Percentiles rank a stretch among this genome's conserved stretches.
Conservation (phyloP, 2,888 invertebrate species). For the Ichneumon xanthorius region DNA sequence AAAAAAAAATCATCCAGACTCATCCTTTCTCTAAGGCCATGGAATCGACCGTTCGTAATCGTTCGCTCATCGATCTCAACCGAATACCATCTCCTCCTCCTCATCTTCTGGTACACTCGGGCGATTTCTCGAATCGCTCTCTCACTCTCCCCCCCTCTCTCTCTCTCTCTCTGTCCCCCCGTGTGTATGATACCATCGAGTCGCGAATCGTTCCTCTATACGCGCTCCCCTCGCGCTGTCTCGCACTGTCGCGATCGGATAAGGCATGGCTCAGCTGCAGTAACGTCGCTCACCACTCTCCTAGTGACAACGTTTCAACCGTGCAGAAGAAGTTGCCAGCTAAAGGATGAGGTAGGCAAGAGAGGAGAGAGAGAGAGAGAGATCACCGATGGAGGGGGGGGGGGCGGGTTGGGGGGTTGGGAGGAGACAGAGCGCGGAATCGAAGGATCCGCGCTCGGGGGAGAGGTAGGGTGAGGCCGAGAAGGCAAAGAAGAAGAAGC, state of each 20-base stretch:
- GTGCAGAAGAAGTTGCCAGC: slow-evolving; percentile 66
- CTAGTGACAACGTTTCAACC: slow-evolving; percentile 66
- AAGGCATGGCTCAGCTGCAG: slow-evolving; percentile 69
- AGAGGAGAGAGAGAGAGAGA: slow-evolving; percentile 54
- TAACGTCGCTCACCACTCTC: slow-evolving; percentile 65
- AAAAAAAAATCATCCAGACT: slow-evolving; percentile 20
- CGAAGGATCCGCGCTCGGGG: slow-evolving; percentile 24
- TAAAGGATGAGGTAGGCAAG: slow-evolving; percentile 55
- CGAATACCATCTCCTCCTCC: slow-evolving; percentile 26
- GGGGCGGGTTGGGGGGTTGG: slow-evolving; percentile 26
- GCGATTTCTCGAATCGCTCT: slow-evolving; percentile 55
- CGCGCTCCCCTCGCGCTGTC: background rate
- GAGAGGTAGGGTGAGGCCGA: slow-evolving; percentile 35
- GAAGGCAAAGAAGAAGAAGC: slow-evolving; percentile 41
- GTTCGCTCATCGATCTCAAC: slow-evolving; percentile 27
- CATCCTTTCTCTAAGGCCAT: background rate
- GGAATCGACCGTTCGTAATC: slow-evolving; percentile 9
- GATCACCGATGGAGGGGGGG: slow-evolving; percentile 63
- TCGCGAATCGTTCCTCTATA: slow-evolving; percentile 34
- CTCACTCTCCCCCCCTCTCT: too few species aligned
- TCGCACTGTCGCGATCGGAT: slow-evolving; percentile 61
- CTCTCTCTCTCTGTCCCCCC: background rate
- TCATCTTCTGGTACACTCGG: slow-evolving; percentile 24
- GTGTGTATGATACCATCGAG: slow-evolving; percentile 53
- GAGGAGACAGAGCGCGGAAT: slow-evolving; percentile 47